phyloP scores from a whole-genome alignment of 1,140 invertebrate species.

The Papilio machaon region DNA sequence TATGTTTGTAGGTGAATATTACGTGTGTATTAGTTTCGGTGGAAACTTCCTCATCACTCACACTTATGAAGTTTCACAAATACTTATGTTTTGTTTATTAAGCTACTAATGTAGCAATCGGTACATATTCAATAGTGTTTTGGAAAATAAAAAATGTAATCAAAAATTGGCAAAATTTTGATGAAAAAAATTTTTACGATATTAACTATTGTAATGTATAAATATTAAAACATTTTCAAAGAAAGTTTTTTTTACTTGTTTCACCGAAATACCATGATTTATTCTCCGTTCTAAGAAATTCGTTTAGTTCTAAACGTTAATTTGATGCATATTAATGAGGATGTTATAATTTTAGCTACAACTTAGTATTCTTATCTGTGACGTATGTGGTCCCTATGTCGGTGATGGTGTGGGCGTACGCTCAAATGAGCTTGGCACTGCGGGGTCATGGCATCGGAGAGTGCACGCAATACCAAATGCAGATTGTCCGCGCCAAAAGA shows the following conservation, averaged over 20 bases:
- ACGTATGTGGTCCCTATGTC: constrained; percentile 95
- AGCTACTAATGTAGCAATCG: neutral
- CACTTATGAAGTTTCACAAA: neutral
- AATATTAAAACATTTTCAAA: neutral
- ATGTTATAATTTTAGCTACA: constrained; percentile 87
- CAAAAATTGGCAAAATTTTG: neutral
- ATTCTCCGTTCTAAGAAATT: neutral
- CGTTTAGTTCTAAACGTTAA: neutral
- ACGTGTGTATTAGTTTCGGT: neutral
- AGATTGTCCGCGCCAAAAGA: constrained; percentile 92
- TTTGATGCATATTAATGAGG: neutral
- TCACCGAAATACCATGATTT: neutral
- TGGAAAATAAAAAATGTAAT: neutral
- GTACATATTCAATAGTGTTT: neutral
- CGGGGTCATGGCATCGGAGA: constrained; percentile 93
- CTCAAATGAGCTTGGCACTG: constrained; percentile 88
- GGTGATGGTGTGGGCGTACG: constrained; percentile 93
- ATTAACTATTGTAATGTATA: too few species aligned
- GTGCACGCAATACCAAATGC: constrained; percentile 90
- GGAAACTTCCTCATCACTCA: neutral
- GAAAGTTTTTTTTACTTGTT: neutral
- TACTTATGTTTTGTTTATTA: constrained; percentile 14
- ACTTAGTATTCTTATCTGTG: constrained; percentile 91
- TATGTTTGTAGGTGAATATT: neutral
- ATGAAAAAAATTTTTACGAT: too few species aligned